Evolutionary conservation across 2,888 invertebrate genomes (phyloP).

Genomic region (Apantesis nais): DNA sequence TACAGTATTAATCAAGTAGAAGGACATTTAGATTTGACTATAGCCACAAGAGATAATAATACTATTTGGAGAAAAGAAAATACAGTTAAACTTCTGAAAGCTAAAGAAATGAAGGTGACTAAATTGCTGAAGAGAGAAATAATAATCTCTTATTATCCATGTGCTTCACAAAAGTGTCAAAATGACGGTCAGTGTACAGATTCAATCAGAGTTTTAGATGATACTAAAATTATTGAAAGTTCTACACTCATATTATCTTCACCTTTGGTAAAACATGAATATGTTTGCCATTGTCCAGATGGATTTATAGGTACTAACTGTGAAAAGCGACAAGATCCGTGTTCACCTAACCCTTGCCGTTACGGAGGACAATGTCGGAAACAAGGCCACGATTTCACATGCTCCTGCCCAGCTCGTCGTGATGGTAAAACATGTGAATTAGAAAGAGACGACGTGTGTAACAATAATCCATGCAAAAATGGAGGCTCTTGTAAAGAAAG

Average conservation of each 20-base stretch:
- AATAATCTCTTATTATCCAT: constrained; percentile 92
- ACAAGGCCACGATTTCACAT: constrained; percentile 93
- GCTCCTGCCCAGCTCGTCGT: constrained; percentile 91
- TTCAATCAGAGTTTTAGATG: constrained; percentile 88
- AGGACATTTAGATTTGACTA: constrained; percentile 88
- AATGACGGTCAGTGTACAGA: constrained; percentile 92
- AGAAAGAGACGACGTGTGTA: constrained; percentile 94
- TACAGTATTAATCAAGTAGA: constrained; percentile 91
- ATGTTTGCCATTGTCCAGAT: constrained; percentile 92
- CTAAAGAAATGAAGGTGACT: constrained; percentile 88
- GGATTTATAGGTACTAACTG: constrained; percentile 94
- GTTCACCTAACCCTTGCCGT: constrained; percentile 95
- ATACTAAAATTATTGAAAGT: constrained; percentile 92
- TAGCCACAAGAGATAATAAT: constrained; percentile 87
- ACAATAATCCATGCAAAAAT: constrained; percentile 94
- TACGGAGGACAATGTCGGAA: constrained; percentile 93
- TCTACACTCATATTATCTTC: constrained; percentile 93
- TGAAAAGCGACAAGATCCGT: constrained; percentile 95
- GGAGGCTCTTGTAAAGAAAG: constrained; percentile 96
- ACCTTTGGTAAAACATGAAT: constrained; percentile 91
- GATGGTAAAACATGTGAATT: constrained; percentile 94
- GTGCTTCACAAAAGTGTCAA: constrained; percentile 89
- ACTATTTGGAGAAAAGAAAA: constrained; percentile 88
- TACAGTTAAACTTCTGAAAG: constrained; percentile 87
- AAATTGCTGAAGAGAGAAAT: constrained; percentile 87